Evolutionary conservation across 1,140 invertebrate genomes (phyloP), one percentile per base, ranked within the genome.

Genomic region (Drosophila busckii): DNA sequence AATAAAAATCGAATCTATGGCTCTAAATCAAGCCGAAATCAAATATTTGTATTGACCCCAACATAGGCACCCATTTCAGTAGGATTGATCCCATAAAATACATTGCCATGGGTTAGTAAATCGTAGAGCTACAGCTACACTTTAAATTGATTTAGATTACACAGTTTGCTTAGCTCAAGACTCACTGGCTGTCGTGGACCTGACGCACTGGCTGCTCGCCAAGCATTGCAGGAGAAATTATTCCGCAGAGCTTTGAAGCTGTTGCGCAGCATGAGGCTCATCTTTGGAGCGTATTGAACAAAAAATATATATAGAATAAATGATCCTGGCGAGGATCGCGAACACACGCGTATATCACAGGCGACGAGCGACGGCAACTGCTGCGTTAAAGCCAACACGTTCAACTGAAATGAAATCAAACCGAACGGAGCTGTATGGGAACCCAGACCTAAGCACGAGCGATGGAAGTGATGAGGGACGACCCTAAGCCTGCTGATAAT

Each of bases 161-260:
- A n/a, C n/a, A n/a, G n/a, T 0, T 29, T 17, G 10, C 1, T 9
- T 53, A 6, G 9, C 8, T 16, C 10, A 23, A 7, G 37, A 80
- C 75, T 82, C 61, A 82, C 75, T 34, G 75, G 76, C 29, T 80
- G 75, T 7, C 76, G 42, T 44, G 75, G 61, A 53, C 70, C 75
- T 23, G 83, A 76, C 15, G 44, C 41, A 41, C 76, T 82, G 26
- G 49, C 32, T 2, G 70, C 65, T 16, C 75, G 54, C 55, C 76
- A 82, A 32, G 56, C 49, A 12, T 82, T 83, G 19, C 42, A 52
- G 16, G 52, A 52, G 15, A 66, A 62, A 31, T 54, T 38, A 37
- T 62, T 66, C 31, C 69, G 70, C 31, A 82, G 52, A 13, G 52
- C 53, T 17, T 70, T 56, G 5, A 55, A 62, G 53, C 61, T 83